phyloP scores from a whole-genome alignment of 2,113 vertebrate species.

The Pteruthius melanotis region DNA sequence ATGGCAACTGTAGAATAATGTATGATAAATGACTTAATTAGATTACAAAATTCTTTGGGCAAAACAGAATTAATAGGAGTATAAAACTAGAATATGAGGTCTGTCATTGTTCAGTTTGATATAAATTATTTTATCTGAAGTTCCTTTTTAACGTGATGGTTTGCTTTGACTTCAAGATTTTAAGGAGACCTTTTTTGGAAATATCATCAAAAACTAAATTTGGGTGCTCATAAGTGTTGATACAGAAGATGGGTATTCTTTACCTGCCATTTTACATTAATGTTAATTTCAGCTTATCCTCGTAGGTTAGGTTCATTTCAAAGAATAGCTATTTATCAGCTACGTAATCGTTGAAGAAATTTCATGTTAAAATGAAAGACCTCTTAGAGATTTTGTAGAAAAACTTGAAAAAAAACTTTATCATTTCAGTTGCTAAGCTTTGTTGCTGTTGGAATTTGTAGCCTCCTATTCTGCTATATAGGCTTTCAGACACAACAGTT shows the following conservation, averaged over 20 bases:
- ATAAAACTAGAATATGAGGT: neutral
- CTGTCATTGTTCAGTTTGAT: neutral
- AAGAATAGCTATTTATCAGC: neutral
- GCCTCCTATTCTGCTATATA: neutral
- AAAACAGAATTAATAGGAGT: neutral
- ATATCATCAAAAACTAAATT: neutral
- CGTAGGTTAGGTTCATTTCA: neutral
- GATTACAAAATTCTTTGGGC: neutral
- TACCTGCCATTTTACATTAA: neutral
- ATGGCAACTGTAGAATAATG: neutral
- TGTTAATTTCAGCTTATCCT: neutral
- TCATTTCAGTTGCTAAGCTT: neutral
- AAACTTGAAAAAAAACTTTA: neutral
- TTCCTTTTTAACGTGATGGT: neutral
- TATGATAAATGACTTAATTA: neutral
- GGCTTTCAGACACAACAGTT: neutral
- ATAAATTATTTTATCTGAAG: neutral
- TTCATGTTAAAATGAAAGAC: neutral
- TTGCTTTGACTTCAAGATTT: neutral
- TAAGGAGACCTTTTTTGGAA: neutral
- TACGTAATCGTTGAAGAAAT: neutral
- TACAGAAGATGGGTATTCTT: neutral
- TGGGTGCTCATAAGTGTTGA: neutral
- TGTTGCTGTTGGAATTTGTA: neutral
- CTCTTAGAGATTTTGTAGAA: neutral